Evolutionary conservation across 1,140 invertebrate genomes (phyloP), one percentile per base, ranked within the genome.

Genomic region (Procambarus clarkii): DNA sequence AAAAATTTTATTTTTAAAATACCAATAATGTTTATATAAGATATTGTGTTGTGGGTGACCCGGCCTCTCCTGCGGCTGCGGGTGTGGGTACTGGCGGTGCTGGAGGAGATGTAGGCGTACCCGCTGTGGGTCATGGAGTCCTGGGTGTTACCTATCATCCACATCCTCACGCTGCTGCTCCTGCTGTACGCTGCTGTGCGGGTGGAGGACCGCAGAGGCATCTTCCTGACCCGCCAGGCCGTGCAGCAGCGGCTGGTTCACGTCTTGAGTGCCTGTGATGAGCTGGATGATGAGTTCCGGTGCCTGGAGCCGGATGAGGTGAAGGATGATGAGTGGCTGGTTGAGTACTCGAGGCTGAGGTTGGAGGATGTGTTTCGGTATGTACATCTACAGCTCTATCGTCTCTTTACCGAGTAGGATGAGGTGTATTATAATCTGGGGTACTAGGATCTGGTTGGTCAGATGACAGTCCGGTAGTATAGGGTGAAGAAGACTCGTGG

Each of bases 401-500:
- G 15, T 3, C 60, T 85, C 44, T 85, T 71, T 44, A 54, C 64
- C 2, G 82, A 85, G 2, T 11, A 46, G 21, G 15, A 46, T 3
- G 3, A n/a, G 34, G 5, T 60, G 34, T 1, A 3, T 0, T 44
- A 64, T 18, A 5, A 9, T 21, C 44, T 85, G 60, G 60, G 46
- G 15, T 71, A 85, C 64, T 21, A 9, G 21, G 82, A 85, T 60
- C 69, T 85, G 9, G 82, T 85, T 5, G 82, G 82, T 9, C 74
- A 85, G 44, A n/a, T 85, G 7, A 85, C 82, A 7, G 4, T 85
- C 9, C 60, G 82, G 13, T 64, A 85, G 82, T 85, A 85, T 34
- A 24, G 69, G 2, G 60, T 74, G 4, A 18, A n/a, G 5, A 11
- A 2, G 48, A 44, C 34, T 34, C 34, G 13, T 2, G 54, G 60